Evolutionary conservation across 2,113 vertebrate genomes (phyloP).

Genomic region (Scolopax mira): DNA sequence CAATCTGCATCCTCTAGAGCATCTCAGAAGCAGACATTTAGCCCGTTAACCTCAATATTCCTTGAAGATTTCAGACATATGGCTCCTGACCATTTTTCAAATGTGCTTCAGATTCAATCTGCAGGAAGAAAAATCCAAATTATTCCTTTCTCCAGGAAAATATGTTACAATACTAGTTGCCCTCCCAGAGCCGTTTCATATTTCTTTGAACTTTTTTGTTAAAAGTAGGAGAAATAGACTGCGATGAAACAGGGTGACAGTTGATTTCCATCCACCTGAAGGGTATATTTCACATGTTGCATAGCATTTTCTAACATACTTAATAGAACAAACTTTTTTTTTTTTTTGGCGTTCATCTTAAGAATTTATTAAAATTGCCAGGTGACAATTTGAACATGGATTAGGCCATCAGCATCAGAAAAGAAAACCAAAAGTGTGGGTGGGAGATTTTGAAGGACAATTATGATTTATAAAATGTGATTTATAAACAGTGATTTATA

Average conservation of each 20-base stretch:
- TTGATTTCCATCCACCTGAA: neutral
- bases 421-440: neutral
- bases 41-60: neutral
- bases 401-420: neutral
- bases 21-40: neutral
- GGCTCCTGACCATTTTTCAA: neutral
- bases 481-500: neutral
- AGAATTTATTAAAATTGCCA: neutral
- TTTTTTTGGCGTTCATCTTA: neutral
- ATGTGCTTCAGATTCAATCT: neutral
- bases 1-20: neutral
- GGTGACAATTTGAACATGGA: neutral
- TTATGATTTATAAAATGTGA: neutral
- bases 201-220: conserved; percentile 7
- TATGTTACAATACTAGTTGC: neutral
- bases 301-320: neutral
- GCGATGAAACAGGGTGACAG: neutral
- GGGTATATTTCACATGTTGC: neutral
- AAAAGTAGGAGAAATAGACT: neutral
- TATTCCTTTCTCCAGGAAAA: conserved; percentile 14
- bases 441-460: neutral
- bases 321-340: neutral
- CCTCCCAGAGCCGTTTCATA: neutral
- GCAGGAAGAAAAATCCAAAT: neutral
- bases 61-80: conserved; percentile 1